phyloP scores from a whole-genome alignment of 2,888 invertebrate genomes.

The Polylopha cassiicola region DNA sequence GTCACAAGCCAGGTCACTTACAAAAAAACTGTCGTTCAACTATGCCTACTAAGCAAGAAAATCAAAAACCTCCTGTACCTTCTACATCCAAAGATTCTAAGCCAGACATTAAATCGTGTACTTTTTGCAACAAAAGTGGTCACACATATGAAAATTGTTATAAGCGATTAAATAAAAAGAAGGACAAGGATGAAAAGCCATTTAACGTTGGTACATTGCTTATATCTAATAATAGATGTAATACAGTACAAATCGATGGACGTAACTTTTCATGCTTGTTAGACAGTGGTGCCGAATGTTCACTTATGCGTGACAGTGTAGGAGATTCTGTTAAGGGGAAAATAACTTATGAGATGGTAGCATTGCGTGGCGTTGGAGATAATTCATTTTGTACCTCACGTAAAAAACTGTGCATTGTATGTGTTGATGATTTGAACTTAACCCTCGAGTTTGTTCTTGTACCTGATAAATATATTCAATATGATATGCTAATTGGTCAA shows the following conservation, averaged over 20 bases:
- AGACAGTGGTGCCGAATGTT: conserved; percentile 17
- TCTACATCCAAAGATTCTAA: not conserved
- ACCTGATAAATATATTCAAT: conserved; percentile 1
- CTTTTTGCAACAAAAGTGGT: conserved; percentile 4
- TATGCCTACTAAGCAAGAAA: not conserved
- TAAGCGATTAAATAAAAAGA: not conserved
- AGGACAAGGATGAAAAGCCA: not conserved
- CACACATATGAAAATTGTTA: conserved; percentile 15
- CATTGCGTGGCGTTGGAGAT: conserved; percentile 1
- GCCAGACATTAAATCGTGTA: not conserved
- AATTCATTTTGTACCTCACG: conserved; percentile 1
- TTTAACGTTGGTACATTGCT: too few relatives aligned
- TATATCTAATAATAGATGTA: not conserved
- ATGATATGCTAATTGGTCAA: conserved; percentile 5
- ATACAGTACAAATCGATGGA: not conserved
- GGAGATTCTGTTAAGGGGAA: conserved; percentile 6
- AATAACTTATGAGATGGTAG: not conserved
- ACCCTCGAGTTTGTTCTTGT: conserved; percentile 2
- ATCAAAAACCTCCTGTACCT: not conserved
- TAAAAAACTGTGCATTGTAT: not conserved
- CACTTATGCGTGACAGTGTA: conserved; percentile 11
- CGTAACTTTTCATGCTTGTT: not conserved
- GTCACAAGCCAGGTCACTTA: conserved; percentile 14
- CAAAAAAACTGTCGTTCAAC: not conserved
- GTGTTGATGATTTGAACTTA: conserved; percentile 2